Evolutionary conservation across 2,888 invertebrate species (phyloP).

Genomic region (Thymelicus acteon): DNA sequence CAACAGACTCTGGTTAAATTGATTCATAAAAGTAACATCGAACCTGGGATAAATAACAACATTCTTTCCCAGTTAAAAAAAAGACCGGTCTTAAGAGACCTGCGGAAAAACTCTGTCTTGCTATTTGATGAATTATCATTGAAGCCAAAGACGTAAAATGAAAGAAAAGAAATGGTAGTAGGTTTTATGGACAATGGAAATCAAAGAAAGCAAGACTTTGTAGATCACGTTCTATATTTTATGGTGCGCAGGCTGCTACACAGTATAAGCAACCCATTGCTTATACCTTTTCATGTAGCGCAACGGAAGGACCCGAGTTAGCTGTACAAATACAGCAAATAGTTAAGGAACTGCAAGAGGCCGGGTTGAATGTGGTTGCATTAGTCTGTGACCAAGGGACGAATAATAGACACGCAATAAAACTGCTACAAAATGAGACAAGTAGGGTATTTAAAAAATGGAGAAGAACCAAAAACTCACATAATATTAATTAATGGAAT

Average conservation of each 20-base stretch:
- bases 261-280: neutral
- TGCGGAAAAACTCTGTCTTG: neutral
- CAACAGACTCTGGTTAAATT: too few species aligned
- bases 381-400: too few species aligned
- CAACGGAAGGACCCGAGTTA: conserved; percentile 1
- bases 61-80: neutral
- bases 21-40: neutral
- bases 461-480: too few species aligned
- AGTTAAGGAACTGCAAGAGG: too few species aligned
- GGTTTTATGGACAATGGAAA: neutral
- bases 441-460: too few species aligned
- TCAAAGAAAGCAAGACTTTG: neutral
- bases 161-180: too few species aligned
- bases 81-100: neutral
- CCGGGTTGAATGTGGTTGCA: too few species aligned
- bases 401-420: too few species aligned
- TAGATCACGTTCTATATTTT: neutral
- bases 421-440: too few species aligned
- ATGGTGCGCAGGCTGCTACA: neutral
- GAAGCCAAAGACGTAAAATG: too few species aligned
- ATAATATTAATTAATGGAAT: too few species aligned
- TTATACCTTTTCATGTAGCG: neutral
- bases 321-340: neutral
- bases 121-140: neutral
- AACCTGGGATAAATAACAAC: neutral